Conservation (phyloP, 2,888 invertebrate species). For the Gandaritis pyraliata region DNA sequence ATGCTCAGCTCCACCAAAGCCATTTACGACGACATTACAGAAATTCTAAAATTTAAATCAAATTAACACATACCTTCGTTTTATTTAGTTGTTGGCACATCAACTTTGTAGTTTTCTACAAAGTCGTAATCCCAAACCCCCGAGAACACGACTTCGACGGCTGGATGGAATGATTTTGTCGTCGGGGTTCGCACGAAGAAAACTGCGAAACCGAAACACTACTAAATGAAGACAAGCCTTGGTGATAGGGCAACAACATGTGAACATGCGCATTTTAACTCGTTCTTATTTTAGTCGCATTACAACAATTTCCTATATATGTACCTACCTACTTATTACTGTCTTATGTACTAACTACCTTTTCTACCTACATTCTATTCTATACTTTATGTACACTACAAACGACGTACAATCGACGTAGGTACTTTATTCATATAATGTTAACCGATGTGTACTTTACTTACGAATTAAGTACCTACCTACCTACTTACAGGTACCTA, state of each 20-base stretch:
- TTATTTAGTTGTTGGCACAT: conserved; percentile 81
- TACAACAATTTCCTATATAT: conserved; percentile 71
- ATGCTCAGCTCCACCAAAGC: conserved; percentile 72
- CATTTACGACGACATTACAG: conserved; percentile 63
- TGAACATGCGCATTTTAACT: conserved; percentile 49
- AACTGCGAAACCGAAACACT: conserved; percentile 59
- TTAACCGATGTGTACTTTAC: too few species aligned
- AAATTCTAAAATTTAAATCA: conserved; percentile 55
- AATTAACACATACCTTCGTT: conserved; percentile 72
- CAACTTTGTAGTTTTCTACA: conserved; percentile 75
- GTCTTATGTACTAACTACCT: too few species aligned
- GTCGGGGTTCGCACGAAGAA: conserved; percentile 80
- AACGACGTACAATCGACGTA: too few species aligned
- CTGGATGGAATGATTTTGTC: conserved; percentile 85
- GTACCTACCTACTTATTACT: conserved; percentile 30
- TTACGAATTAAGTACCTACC: too few species aligned
- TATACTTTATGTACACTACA: too few species aligned
- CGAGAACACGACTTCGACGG: conserved; percentile 83
- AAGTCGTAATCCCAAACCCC: conserved; percentile 82
- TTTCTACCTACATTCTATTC: background rate
- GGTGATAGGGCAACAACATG: conserved; percentile 45
- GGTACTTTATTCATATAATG: too few species aligned
- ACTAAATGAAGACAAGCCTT: conserved; percentile 62
- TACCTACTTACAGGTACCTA: too few species aligned
- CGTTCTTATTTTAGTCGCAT: conserved; percentile 65